A percentile compares a stretch with the other conserved stretches of the same genome.
These are phyloP conservation scores for Patella depressa DNA, from an alignment of 2,888 invertebrate species.

Conservation along the genomic window DNA sequence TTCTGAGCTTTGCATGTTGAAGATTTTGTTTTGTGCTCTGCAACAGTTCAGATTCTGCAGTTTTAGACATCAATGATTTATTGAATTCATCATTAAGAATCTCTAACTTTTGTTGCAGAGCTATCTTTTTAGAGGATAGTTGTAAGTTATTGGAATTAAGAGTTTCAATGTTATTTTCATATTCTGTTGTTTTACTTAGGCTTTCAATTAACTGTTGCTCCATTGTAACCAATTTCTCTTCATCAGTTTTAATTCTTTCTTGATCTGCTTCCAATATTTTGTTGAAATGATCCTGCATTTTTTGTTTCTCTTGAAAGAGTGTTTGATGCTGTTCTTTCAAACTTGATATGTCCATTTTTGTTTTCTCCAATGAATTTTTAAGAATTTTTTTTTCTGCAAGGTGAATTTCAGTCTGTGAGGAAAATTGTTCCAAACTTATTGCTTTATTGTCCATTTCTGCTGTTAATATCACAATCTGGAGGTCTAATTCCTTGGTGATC, in stretches of 20 bases:
- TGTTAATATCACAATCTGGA: no score
- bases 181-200: conserved; percentile 11
- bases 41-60: no score
- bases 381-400: conserved; percentile 9
- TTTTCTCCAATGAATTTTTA: background rate
- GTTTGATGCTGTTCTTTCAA: conserved; percentile 16
- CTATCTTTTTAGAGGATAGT: background rate
- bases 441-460: conserved; percentile 16
- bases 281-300: background rate
- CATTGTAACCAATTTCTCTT: conserved; percentile 15
- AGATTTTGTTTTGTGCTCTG: no score
- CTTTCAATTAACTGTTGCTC: conserved; percentile 3
- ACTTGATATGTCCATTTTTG: conserved; percentile 7
- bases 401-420: conserved; percentile 17
- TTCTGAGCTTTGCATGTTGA: background rate
- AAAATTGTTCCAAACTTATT: conserved; percentile 20
- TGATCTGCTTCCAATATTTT: background rate
- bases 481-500: background rate
- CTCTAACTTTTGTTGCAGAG: background rate
- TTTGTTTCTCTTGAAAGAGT: conserved; percentile 9
- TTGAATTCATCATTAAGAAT: conserved; percentile 7
- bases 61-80: no score
- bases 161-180: background rate
- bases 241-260: conserved; percentile 12
- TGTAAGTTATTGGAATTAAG: background rate